Conservation (phyloP, 1,140 invertebrate species). For the Pogonomyrmex californicus region DNA sequence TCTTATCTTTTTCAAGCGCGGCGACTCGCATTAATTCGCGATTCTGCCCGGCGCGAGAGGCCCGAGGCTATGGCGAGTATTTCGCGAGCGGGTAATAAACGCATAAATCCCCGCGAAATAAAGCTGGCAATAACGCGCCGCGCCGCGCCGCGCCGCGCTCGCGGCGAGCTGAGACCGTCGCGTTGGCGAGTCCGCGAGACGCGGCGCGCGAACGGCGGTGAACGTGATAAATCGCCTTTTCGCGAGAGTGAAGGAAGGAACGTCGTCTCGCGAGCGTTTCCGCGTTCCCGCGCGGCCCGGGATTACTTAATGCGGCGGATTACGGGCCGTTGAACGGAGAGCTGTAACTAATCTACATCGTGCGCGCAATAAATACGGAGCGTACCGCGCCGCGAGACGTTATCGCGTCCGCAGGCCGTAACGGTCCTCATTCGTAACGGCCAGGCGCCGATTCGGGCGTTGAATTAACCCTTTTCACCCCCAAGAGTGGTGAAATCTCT, state of each 20-base stretch:
- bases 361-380: slow-evolving; percentile 52
- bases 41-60: slow-evolving; percentile 47
- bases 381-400: slow-evolving; percentile 43
- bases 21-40: slow-evolving; percentile 70
- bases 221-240: slow-evolving; percentile 49
- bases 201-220: neutral
- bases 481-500: too few species aligned
- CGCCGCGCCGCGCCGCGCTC: too few species aligned
- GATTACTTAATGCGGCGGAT: slow-evolving; percentile 63
- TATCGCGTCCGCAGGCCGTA: slow-evolving; percentile 31
- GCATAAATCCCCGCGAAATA: slow-evolving; percentile 44
- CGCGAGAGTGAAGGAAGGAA: slow-evolving; percentile 54
- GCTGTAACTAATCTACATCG: slow-evolving; percentile 58
- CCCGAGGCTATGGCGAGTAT: slow-evolving; percentile 14
- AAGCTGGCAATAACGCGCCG: slow-evolving; percentile 58
- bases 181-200: neutral
- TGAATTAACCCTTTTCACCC: slow-evolving; percentile 40
- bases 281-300: slow-evolving; percentile 32
- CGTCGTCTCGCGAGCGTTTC: slow-evolving; percentile 55
- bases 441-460: slow-evolving; percentile 19
- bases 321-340: slow-evolving; percentile 47
- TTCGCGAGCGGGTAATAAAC: slow-evolving; percentile 51
- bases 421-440: slow-evolving; percentile 41
- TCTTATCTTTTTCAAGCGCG: slow-evolving; percentile 71
- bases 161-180: neutral